Base-by-base conservation (phyloP, 2,888 invertebrate species). In the Subacronicta megacephala region DNA sequence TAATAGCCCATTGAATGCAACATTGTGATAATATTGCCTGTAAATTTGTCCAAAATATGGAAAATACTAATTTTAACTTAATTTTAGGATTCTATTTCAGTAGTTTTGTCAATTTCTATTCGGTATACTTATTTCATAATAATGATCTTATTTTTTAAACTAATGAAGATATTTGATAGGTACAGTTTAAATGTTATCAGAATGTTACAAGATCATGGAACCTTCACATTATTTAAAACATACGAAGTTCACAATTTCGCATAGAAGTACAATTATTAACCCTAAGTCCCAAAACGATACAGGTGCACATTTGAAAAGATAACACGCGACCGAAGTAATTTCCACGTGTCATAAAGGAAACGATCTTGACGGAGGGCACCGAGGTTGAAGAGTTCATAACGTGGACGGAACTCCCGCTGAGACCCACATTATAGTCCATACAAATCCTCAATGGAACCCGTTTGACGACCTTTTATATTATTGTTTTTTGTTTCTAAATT, bases 351-450 rank as follows among this genome's bases (percentile, higher is more conserved):
- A 78, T 85, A 85, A 83, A 86, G 85, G 88, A 88, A 86, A 79
- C 81, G 75, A 63, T 78, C 77, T 84, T 78, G 73, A 76, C 68
- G 68, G 70, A 82, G 87, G 87, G 86, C 82, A 83, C 68, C 51
- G 72, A 85, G 85, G 88, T 89, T 85, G 85, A 79, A 82, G 82
- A 83, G 84, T 83, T 85, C 85, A 82, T 82, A 87, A 82, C 75
- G 72, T 69, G 73, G 75, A 73, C 79, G 77, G 78, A 76, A 76
- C 67, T 49, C 85, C 85, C 83, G 84, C 82, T 78, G 84, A 47
- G 66, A 74, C 67, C 73, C 72, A 77, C 78, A 85, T 80, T 83
- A 77, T 72, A 75, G 67, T 70, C 73, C 59, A 71, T 71, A 54
- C 53, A 65, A 53, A 43, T 40, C 50, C 69, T 71, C 70, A 63